Evolutionary conservation across 2,797 vertebrate genomes (phyloP).

Genomic region (Tamandua tetradactyla): DNA sequence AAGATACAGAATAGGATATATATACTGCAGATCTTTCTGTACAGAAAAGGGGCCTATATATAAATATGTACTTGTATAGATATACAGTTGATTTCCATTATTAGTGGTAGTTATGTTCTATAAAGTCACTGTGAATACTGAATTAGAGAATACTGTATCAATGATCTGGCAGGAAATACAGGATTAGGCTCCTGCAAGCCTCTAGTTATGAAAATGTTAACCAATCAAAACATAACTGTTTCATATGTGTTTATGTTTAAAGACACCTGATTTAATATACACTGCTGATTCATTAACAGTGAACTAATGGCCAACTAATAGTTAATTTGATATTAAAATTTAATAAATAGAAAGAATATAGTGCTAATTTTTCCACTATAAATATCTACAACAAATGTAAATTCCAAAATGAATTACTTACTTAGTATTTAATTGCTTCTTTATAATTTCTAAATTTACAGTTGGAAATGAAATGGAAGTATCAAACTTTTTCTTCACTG

Average conservation of each 20-base stretch:
- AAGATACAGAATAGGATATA: not conserved
- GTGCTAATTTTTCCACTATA: not conserved
- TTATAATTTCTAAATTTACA: constrained; percentile 89
- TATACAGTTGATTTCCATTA: not conserved
- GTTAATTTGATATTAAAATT: not conserved
- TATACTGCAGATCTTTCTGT: not conserved
- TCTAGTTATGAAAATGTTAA: too few relatives aligned
- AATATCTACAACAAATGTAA: constrained; percentile 80
- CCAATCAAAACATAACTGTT: too few relatives aligned
- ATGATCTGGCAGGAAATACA: too few relatives aligned
- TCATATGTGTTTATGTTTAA: too few relatives aligned
- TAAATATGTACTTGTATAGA: not conserved
- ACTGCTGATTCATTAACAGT: too few relatives aligned
- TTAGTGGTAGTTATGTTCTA: too few relatives aligned
- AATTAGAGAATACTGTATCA: too few relatives aligned
- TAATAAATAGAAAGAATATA: constrained; percentile 42
- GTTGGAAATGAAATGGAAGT: constrained; percentile 87
- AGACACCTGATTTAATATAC: too few relatives aligned
- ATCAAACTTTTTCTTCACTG: constrained; percentile 83
- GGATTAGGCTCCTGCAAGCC: too few relatives aligned
- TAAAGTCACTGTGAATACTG: too few relatives aligned
- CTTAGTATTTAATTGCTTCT: constrained; percentile 91
- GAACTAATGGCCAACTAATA: not conserved
- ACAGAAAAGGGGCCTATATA: not conserved
- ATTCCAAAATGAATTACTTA: constrained; percentile 85